Base-by-base conservation (phyloP, 2,113 vertebrate genomes). In the Tiliqua scincoides region DNA sequence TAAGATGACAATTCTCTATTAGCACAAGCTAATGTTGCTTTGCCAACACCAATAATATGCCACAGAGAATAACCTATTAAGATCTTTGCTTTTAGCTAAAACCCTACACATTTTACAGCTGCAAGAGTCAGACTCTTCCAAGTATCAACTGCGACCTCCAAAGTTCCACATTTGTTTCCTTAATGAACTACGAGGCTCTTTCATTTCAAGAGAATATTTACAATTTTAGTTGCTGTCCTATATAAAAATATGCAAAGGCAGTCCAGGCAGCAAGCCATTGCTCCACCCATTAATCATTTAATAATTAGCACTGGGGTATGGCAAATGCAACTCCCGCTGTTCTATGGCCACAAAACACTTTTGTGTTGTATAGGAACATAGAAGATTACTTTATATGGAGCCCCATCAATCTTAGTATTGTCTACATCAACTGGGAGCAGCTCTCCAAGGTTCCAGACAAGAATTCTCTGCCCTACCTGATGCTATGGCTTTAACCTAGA, bases 311-410 rank as follows among this genome's bases (percentile, higher is more conserved):
- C 37, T 35, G 1, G n/a, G 11, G 43, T 14, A 71, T 61, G 17
- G 40, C 17, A 57, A 68, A 84, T 12, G 12, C 25, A 54, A 15
- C n/a, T 59, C 71, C 35, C 63, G 7, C 6, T 35, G n/a, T 32
- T 82, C 43, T n/a, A 17, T 54, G 87, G 73, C 54, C 52, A 90
- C 78, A 81, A 32, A 43, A 68, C 75, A 32, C n/a, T 87, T 82
- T 52, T 73, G 52, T 17, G 59, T n/a, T 73, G 5, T 0, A 0
- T 21, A 63, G 18, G 25, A 82, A 68, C 61, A 70, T 54, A 87
- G 14, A n/a, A 30, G 43, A 8, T 48, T 48, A 48, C 43, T 48
- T 48, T 48, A 48, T 48, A 48, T 48, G 4, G 43, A 48, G 43
- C 8, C 43, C 43, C 43, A 48, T 48, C 43, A 48, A 48, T 48